Conservation (phyloP, 2,113 vertebrate genomes). For the Eudyptes chrysolophus region DNA sequence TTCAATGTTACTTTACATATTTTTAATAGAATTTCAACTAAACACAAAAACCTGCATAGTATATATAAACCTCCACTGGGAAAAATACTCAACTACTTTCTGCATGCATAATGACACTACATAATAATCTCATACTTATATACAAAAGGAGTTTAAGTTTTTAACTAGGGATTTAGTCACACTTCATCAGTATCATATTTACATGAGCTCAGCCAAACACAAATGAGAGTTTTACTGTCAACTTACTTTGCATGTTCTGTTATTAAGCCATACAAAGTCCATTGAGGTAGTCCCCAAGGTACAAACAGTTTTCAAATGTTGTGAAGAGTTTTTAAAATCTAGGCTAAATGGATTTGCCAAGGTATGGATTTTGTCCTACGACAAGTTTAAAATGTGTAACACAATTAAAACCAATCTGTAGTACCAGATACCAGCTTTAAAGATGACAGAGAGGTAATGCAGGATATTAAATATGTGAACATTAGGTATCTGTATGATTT, state of each 20-base stretch:
- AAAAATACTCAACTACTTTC: constrained; percentile 3
- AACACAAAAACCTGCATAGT: neutral
- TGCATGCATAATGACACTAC: constrained; percentile 10
- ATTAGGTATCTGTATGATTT: neutral
- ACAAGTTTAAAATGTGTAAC: neutral
- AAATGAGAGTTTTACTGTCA: constrained; percentile 71
- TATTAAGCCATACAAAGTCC: constrained; percentile 62
- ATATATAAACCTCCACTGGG: neutral
- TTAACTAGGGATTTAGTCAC: constrained; percentile 66
- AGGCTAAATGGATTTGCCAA: constrained; percentile 63
- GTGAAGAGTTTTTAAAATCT: constrained; percentile 55
- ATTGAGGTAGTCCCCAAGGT: constrained; percentile 38
- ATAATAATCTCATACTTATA: neutral
- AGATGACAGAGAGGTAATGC: neutral
- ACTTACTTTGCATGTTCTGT: constrained; percentile 64
- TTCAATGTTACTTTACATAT: neutral
- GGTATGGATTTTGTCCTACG: constrained; percentile 49
- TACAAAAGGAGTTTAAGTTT: constrained; percentile 33
- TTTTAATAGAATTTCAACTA: constrained; percentile 19
- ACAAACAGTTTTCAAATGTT: constrained; percentile 23
- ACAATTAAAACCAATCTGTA: neutral
- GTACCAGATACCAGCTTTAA: neutral
- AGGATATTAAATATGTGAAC: neutral
- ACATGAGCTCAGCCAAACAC: constrained; percentile 55
- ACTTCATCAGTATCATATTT: constrained; percentile 68